Evolutionary conservation across 23 tunicate genomes (phyloP), one percentile per base, ranked within the genome.

Genomic region (Clavelina lepadiformis): DNA sequence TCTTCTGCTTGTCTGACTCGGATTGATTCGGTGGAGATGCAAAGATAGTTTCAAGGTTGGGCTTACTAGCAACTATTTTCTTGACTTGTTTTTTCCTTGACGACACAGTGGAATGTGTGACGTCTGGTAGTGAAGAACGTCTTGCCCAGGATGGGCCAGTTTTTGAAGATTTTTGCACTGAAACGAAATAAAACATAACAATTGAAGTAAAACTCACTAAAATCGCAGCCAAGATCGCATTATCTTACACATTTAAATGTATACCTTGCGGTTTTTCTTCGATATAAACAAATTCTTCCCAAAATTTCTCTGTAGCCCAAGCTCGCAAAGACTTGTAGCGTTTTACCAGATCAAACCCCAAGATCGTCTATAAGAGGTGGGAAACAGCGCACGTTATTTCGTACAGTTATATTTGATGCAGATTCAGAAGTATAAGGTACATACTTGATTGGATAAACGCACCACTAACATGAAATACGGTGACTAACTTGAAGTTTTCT

Each of bases 401-500:
- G 49, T 15, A 11, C 49, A 11, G 49, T 41, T 41, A 8, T 41
- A 11, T 41, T 41, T 41, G 15, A 41, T 11, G 15, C 11, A 41
- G 15, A 41, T 41, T 41, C 11, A 41, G 15, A 41, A 41, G 15
- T 11, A 41, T 15, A 41, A 41, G 15, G 15, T 41, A 41, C 11
- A 41, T 11, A 41, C 49, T n/a, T 7, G 21, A 7, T 60, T 29
- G 18, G 29, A 60, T 25, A 28, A 31, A 7, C 7, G 7, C 21
- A n/a, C 7, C 20, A 53, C 7, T 6, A 6, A 11, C 5, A 5
- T 25, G 4, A 11, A 2, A 2, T 3, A 24, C 2, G 7, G 27
- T 33, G 34, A 31, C 25, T 38, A 27, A 86, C 95, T 71, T 86
- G 85, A 32, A 86, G 58, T 51, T 86, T 86, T 31, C 95, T 54